These are phyloP conservation scores for Tragelaphus imberbis DNA, from an alignment of 2,113 vertebrate species.

Conservation along the genomic window DNA sequence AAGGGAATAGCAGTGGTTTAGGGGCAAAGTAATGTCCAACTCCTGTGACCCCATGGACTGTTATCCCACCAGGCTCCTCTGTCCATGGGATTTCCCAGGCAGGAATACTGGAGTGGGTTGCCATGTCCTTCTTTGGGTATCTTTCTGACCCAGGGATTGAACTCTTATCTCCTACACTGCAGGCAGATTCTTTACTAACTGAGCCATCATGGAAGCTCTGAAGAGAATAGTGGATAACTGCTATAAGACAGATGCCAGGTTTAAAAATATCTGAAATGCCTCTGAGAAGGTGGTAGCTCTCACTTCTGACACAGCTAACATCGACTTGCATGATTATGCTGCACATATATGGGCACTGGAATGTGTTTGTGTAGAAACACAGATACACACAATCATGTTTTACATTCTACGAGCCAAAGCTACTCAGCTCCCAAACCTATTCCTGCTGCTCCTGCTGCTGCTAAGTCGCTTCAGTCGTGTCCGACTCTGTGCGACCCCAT, in stretches of 20 bases:
- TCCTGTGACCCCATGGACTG: background rate
- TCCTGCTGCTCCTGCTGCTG: too few relatives aligned
- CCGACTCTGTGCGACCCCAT: too few relatives aligned
- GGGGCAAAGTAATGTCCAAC: background rate
- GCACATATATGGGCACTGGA: background rate
- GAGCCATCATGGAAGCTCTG: background rate
- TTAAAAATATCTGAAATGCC: background rate
- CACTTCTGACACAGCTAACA: background rate
- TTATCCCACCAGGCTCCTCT: background rate
- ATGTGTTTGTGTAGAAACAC: background rate
- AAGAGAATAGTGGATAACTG: background rate
- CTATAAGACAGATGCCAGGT: background rate
- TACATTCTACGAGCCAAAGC: background rate
- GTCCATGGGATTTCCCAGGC: background rate
- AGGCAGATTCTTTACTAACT: background rate
- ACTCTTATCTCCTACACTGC: background rate
- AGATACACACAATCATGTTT: background rate
- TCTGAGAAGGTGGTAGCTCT: background rate
- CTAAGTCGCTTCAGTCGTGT: too few relatives aligned
- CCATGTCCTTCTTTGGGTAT: background rate
- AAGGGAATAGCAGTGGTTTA: background rate
- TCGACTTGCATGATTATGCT: background rate
- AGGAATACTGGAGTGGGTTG: background rate
- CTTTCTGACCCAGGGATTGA: background rate
- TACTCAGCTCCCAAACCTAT: background rate